These are phyloP conservation scores for Mactra quadrangularis DNA, from an alignment of 1,140 invertebrate genomes.

Conservation along the genomic window DNA sequence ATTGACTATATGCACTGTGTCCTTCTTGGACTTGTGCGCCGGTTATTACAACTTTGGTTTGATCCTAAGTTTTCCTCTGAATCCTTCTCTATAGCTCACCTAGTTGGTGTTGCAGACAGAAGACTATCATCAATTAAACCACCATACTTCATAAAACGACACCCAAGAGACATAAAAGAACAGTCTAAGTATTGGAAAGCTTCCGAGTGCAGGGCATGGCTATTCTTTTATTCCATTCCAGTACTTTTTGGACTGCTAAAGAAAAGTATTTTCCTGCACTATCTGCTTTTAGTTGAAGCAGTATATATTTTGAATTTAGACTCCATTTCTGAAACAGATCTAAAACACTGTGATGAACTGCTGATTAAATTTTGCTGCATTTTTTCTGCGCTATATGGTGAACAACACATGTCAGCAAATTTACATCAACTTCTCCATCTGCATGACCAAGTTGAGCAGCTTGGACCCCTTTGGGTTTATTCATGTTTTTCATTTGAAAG, in stretches of 20 bases:
- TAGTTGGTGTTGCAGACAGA: constrained; percentile 17
- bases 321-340: background rate
- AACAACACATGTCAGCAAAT: constrained; percentile 55
- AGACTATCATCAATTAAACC: too few species aligned
- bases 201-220: constrained; percentile 45
- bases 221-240: constrained; percentile 40
- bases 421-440: constrained; percentile 48
- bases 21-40: constrained; percentile 10
- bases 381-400: constrained; percentile 41
- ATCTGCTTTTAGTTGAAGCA: constrained; percentile 41
- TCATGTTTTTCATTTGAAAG: constrained; percentile 57
- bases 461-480: constrained; percentile 54
- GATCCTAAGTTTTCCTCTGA: constrained; percentile 31
- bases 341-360: constrained; percentile 34
- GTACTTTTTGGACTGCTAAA: constrained; percentile 45
- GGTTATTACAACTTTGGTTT: constrained; percentile 19
- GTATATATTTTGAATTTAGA: constrained; percentile 53
- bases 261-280: constrained; percentile 9
- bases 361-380: constrained; percentile 32
- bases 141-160: constrained; percentile 41
- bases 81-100: constrained; percentile 22
- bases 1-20: constrained; percentile 56
- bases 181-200: constrained; percentile 48
- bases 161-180: constrained; percentile 36
- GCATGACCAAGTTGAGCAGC: constrained; percentile 32